These are phyloP conservation scores for Drosophila erecta DNA, from an alignment of 1,140 invertebrate genomes.

Conservation along the genomic window DNA sequence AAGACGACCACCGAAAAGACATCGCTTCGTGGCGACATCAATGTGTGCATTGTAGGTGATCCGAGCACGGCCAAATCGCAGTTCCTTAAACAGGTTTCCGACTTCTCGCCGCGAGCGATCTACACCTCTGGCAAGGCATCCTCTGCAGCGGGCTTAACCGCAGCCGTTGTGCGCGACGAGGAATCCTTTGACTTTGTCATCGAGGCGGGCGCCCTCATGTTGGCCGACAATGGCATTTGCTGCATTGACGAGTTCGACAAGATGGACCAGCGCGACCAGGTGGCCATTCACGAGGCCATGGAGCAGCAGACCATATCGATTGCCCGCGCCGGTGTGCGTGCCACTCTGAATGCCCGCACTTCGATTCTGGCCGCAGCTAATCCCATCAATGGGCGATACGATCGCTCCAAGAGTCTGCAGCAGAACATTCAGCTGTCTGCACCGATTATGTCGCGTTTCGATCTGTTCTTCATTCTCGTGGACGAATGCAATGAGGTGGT, in stretches of 20 bases:
- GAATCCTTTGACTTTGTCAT: slow-evolving; percentile 99
- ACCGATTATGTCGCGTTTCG: slow-evolving; percentile 99
- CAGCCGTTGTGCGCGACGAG: slow-evolving; percentile 98
- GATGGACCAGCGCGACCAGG: slow-evolving; percentile 99
- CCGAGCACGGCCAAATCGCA: slow-evolving; percentile 99
- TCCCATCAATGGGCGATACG: slow-evolving; percentile 98
- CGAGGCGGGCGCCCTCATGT: slow-evolving; percentile 99
- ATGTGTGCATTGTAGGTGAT: slow-evolving; percentile 99
- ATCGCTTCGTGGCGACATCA: slow-evolving; percentile 97
- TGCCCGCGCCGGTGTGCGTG: slow-evolving; percentile 98
- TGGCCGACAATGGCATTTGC: slow-evolving; percentile 99
- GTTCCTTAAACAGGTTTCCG: slow-evolving; percentile 97
- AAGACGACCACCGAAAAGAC: slow-evolving; percentile 97
- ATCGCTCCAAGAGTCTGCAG: slow-evolving; percentile 96
- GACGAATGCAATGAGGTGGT: slow-evolving; percentile 97
- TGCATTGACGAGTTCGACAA: slow-evolving; percentile 99
- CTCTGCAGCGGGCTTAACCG: slow-evolving; percentile 98
- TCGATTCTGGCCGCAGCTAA: slow-evolving; percentile 99
- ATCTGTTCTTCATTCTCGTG: slow-evolving; percentile 99
- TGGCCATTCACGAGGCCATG: slow-evolving; percentile 99
- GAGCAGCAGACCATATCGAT: slow-evolving; percentile 99
- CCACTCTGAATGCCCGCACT: slow-evolving; percentile 98
- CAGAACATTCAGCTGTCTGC: slow-evolving; percentile 97
- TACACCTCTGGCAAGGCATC: slow-evolving; percentile 99
- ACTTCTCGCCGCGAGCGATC: slow-evolving; percentile 97